Base-by-base conservation (phyloP, 2,113 vertebrate genomes). In the Dryoscopus gambensis region DNA sequence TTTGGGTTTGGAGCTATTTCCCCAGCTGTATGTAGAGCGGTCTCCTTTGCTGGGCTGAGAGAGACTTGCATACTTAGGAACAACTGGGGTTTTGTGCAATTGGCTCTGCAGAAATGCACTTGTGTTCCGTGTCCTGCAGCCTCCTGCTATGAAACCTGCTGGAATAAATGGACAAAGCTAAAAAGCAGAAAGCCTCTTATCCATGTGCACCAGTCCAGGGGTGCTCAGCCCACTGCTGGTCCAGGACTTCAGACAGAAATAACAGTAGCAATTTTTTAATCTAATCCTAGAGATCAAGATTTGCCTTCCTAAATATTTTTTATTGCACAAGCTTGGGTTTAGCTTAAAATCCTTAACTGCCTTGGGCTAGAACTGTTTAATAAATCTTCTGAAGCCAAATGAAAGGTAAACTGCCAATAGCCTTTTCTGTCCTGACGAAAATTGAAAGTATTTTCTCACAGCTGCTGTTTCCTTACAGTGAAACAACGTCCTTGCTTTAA, bases 301-400 rank as follows among this genome's bases (percentile, higher is more conserved):
- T 68, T 15, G 73, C 82, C 79, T 97, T 96, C 63, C n/a, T 71
- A 46, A 88, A 59, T 84, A 47, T 4, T 84, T 86, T 63, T 75
- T 96, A 33, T 89, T 78, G 73, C 64, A 92, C 52, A 63, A 78
- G 47, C 52, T 92, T 89, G 79, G 24, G 40, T 88, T 77, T 86
- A 90, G 13, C 64, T 90, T 81, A 64, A 90, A 76, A 92, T 79
- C 64, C 57, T 69, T 11, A 84, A 46, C 79, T 94, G 92, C 88
- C 68, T 93, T 93, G 79, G 56, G 70, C 68, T 96, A 75, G 40
- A 86, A 84, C 71, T 92, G 89, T 94, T 91, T 39, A 76, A 71
- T 68, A 71, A 52, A 78, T 71, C 44, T 75, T 82, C 31, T 93
- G 50, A 78, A 84, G 86, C 73, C 83, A 94, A 86, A 68, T 65